phyloP scores from a whole-genome alignment of 2,888 invertebrate genomes.

The Aproaerema taeniolella region DNA sequence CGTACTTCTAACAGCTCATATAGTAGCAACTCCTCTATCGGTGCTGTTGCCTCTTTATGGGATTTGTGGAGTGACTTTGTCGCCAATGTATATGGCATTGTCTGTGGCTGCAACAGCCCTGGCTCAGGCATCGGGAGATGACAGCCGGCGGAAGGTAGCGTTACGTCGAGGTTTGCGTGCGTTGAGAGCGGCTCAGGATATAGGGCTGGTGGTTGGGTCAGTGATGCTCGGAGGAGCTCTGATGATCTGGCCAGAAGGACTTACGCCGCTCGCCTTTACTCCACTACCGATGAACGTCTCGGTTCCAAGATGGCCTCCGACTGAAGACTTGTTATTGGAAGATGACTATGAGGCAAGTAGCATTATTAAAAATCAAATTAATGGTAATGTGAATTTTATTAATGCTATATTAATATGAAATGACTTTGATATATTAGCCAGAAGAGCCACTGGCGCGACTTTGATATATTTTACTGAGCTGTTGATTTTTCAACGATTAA shows the following conservation, averaged over 20 bases:
- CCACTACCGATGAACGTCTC: conserved; percentile 52
- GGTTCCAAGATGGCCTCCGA: conserved; percentile 55
- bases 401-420: too few species aligned
- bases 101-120: conserved; percentile 77
- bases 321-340: conserved; percentile 74
- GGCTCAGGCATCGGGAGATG: conserved; percentile 72
- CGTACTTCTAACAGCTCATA: conserved; percentile 79
- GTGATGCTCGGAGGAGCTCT: conserved; percentile 62
- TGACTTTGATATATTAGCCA: too few species aligned
- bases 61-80: conserved; percentile 75
- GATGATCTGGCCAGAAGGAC: conserved; percentile 67
- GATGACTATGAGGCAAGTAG: conserved; percentile 74
- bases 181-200: conserved; percentile 62
- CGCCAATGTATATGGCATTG: conserved; percentile 76
- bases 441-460: too few species aligned
- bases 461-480: too few species aligned
- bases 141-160: conserved; percentile 50
- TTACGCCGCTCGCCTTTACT: conserved; percentile 59
- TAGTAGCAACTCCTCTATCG: conserved; percentile 51
- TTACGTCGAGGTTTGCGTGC: conserved; percentile 60
- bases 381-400: too few species aligned
- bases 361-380: conserved; percentile 25
- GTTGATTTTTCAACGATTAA: too few species aligned
- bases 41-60: conserved; percentile 57
- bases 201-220: conserved; percentile 61